Evolutionary conservation across 2,888 invertebrate species (phyloP), one percentile per base, ranked within the genome.

Genomic region (Metellina segmentata): DNA sequence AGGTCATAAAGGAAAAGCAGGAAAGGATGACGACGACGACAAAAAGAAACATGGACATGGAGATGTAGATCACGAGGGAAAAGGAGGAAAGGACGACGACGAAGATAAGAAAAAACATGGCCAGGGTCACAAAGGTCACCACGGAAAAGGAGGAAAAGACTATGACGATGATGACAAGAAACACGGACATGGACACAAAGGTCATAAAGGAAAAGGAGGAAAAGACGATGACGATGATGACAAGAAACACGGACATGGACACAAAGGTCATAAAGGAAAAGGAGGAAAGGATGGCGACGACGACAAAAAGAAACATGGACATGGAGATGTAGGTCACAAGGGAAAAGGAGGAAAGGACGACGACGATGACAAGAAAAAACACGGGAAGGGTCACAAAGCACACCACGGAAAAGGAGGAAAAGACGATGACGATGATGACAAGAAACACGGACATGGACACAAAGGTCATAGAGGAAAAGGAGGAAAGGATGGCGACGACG

Each of bases 391-490:
- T 0, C 6, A 20, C 16, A 48, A 52, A 11, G 13, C 13, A 52
- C 13, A 7, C 5, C 9, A 48, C 8, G 48, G 8, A 11, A n/a
- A 34, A 51, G 74, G 52, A 13, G 34, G 72, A 34, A 53, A 74
- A 8, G 53, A 8, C 0, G 77, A 69, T 0, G 74, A 75, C 1
- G 19, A 82, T 48, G 49, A 70, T 16, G 7, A 48, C 7, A n/a
- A 7, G 11, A 83, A 71, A 5, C 9, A 48, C 9, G 72, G 16
- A 83, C 20, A 49, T 34, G 72, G 53, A 19, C 16, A n/a, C 6
- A 49, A 83, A 48, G 71, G 51, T 4, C 52, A 83, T 8, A 48
- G 48, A 83, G 83, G 48, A 6, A 72, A 49, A 72, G 83, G 34
- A 9, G 52, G 69, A 13, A 48, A 52, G n/a, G 52, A 16, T 7